Conservation (phyloP, 1,140 invertebrate genomes). For the Telenomus remus region DNA sequence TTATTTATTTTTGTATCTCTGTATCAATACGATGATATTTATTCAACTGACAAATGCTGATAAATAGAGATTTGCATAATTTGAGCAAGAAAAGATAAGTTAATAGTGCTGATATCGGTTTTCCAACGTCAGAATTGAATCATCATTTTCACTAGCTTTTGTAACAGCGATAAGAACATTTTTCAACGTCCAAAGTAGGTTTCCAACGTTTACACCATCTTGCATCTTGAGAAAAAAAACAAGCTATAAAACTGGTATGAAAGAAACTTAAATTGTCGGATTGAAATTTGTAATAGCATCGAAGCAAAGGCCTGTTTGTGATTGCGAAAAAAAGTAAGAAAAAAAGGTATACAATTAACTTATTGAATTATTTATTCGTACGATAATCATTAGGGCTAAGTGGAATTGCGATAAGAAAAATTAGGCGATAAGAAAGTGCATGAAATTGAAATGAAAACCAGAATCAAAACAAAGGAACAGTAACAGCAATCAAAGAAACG, state of each 20-base stretch:
- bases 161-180: conserved; percentile 34
- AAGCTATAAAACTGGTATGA: too few relatives aligned
- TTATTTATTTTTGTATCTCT: too few relatives aligned
- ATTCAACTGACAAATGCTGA: too few relatives aligned
- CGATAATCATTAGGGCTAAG: conserved; percentile 12
- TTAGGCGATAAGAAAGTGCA: not conserved
- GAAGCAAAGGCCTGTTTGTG: conserved; percentile 34
- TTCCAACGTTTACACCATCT: too few relatives aligned
- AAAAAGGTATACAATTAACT: conserved; percentile 22
- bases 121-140: too few relatives aligned
- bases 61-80: too few relatives aligned
- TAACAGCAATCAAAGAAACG: conserved; percentile 17
- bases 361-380: conserved; percentile 46
- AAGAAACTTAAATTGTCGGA: too few relatives aligned
- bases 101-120: too few relatives aligned
- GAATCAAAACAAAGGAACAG: not conserved
- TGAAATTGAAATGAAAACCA: not conserved
- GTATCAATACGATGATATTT: too few relatives aligned
- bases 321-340: conserved; percentile 4
- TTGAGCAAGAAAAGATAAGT: too few relatives aligned
- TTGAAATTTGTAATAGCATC: conserved; percentile 11
- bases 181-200: too few relatives aligned
- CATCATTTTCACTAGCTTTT: conserved; percentile 11
- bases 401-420: conserved; percentile 1
- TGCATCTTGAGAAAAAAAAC: too few relatives aligned